phyloP scores from a whole-genome alignment of 37 sponge, comb jelly and placozoan genomes.

The Cladorhizidae sp. region DNA sequence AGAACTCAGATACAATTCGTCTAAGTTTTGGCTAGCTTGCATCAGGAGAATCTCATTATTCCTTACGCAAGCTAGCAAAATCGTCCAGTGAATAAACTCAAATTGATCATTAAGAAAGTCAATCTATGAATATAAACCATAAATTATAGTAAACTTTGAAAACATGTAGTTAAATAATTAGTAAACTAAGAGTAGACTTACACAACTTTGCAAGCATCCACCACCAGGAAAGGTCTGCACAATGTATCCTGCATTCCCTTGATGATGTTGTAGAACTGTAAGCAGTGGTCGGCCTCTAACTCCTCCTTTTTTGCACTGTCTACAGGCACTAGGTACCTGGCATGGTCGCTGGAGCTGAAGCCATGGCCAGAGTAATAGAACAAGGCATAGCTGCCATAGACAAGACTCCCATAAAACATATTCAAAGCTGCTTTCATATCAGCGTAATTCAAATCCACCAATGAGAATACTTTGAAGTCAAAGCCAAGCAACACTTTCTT shows the following conservation, averaged over 20 bases:
- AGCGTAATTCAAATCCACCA: constrained; percentile 28
- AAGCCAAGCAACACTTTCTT: neutral
- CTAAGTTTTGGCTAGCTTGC: too few relatives aligned
- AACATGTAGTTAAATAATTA: too few relatives aligned
- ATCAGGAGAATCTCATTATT: too few relatives aligned
- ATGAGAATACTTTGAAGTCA: constrained; percentile 47
- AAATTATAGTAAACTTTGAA: too few relatives aligned
- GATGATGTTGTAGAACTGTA: constrained; percentile 17
- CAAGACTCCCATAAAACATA: constrained; percentile 11
- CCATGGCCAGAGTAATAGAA: constrained; percentile 80
- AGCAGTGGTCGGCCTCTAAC: constrained; percentile 5
- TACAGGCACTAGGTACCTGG: constrained; percentile 62
- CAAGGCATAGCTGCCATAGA: constrained; percentile 47
- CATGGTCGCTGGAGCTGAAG: neutral
- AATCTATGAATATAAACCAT: too few relatives aligned
- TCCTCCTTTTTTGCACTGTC: constrained; percentile 16
- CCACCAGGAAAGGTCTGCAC: constrained; percentile 24
- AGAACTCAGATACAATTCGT: too few relatives aligned
- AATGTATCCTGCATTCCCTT: constrained; percentile 18
- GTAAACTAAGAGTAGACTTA: too few relatives aligned
- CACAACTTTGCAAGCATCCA: constrained; percentile 40
- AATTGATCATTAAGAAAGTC: too few relatives aligned
- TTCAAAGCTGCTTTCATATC: constrained; percentile 42
- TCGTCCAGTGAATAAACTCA: too few relatives aligned
- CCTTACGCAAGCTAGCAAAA: too few relatives aligned